Percentiles rank a stretch among this genome's conserved stretches.
Conservation (phyloP, 2,113 vertebrate species). For the Mormoops blainvillei region DNA sequence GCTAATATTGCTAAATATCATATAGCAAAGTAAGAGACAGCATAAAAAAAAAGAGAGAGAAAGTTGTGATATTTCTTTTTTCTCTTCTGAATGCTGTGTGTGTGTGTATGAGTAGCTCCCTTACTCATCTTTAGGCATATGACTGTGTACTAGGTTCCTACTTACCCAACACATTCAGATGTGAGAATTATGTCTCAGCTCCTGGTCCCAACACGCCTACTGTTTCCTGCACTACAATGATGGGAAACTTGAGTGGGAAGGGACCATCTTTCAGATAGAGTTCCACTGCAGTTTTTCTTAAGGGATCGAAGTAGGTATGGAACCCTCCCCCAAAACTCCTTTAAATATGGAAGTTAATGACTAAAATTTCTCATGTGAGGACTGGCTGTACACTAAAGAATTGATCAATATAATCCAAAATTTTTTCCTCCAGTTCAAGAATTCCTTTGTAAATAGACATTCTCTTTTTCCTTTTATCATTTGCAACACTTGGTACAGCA, state of each 20-base stretch:
- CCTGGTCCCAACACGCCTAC: neutral
- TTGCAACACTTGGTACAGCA: neutral
- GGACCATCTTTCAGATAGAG: neutral
- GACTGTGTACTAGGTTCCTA: neutral
- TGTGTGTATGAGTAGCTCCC: neutral
- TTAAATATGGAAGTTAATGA: neutral
- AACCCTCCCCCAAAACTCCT: too few species aligned
- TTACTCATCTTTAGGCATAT: neutral
- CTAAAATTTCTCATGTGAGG: neutral
- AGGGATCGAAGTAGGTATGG: neutral
- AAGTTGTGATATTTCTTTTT: neutral
- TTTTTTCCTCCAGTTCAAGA: neutral
- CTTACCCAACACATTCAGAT: neutral
- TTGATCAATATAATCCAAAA: neutral
- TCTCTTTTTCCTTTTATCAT: neutral
- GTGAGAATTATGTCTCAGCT: neutral
- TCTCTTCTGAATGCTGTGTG: neutral
- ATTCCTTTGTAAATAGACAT: neutral
- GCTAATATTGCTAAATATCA: neutral
- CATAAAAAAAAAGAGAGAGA: neutral
- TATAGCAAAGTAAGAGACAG: neutral
- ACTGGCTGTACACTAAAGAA: neutral
- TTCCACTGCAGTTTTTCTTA: neutral
- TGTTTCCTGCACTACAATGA: neutral
- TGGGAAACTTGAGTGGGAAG: neutral